Evolutionary conservation across 2,113 vertebrate genomes (phyloP).

Genomic region (Hyaena hyaena): DNA sequence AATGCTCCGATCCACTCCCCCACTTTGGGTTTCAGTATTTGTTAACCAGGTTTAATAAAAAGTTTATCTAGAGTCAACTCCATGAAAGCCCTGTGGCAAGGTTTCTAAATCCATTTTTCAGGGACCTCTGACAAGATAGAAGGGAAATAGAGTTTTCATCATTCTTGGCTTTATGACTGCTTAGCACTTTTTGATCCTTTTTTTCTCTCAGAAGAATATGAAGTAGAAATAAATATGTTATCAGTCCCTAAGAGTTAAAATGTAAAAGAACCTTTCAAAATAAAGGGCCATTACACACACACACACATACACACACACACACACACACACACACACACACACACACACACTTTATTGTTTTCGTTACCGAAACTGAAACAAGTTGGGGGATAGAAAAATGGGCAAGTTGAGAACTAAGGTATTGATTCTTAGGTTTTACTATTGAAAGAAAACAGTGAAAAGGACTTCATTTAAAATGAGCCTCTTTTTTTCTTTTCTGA

Average conservation of each 20-base stretch:
- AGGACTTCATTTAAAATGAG: neutral
- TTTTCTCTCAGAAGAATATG: slow-evolving; percentile 21
- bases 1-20: neutral
- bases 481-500: neutral
- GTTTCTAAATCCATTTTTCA: slow-evolving; percentile 19
- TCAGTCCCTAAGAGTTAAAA: slow-evolving; percentile 4
- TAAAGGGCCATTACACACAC: neutral
- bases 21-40: neutral
- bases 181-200: slow-evolving; percentile 27
- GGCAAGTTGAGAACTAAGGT: neutral
- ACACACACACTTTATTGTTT: neutral
- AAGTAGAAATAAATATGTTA: slow-evolving; percentile 48
- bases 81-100: neutral
- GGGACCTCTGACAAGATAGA: neutral
- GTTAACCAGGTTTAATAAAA: neutral
- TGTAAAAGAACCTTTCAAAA: slow-evolving; percentile 28
- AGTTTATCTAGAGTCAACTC: neutral
- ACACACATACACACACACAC: neutral
- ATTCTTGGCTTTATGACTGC: slow-evolving; percentile 12
- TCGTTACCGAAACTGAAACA: neutral
- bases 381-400: neutral
- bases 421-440: slow-evolving; percentile 7
- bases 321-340: neutral
- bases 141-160: slow-evolving; percentile 5
- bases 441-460: slow-evolving; percentile 25